Base-by-base conservation (phyloP, 2,113 vertebrate species). In the Origma solitaria region DNA sequence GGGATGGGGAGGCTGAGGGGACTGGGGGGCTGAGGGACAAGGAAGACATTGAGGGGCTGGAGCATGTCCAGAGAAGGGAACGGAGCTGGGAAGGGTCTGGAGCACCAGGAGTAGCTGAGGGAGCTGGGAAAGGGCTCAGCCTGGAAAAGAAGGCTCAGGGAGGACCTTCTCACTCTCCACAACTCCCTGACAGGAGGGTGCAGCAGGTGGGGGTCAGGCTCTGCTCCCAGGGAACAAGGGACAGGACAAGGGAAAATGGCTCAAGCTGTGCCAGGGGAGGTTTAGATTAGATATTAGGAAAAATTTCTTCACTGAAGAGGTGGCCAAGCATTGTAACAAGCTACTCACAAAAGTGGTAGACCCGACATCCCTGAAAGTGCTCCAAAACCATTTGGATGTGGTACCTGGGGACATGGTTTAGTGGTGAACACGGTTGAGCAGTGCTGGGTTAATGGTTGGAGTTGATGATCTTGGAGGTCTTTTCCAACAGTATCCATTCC, bases 171-270 rank as follows among this genome's bases (percentile, higher is more conserved):
- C 37, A 16, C 27, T 45, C 57, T 72, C 8, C 17, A 45, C 27
- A 72, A 9, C 33, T 27, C 68, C 31, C 33, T 54, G 49, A 15
- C 22, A 45, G 27, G 9, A 83, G 38, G 22, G 38, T 1, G 3
- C 57, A 83, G 37, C 17, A 4, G 0, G 21, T 3, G 14, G 28
- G 9, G 2, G 1, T 27, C 0, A 1, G 33, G 27, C 3, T 54
- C 38, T 72, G 27, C 49, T 33, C 7, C 9, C 57, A 38, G 33
- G 11, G 27, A 62, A 45, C 2, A 37, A 45, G 25, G 38, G 68
- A 38, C 28, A 3, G 8, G 12, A 78, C 1, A 2, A 86, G 18
- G 27, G 33, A 7, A 15, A 69, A 38, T 0, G 0, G 3, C 2
- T 31, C 45, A 28, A 13, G 54, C 13, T 60, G 38, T 9, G 12